A percentile compares a stretch with the other conserved stretches of the same genome.
Conservation (phyloP, 2,888 invertebrate species). For the Deilephila elpenor region DNA sequence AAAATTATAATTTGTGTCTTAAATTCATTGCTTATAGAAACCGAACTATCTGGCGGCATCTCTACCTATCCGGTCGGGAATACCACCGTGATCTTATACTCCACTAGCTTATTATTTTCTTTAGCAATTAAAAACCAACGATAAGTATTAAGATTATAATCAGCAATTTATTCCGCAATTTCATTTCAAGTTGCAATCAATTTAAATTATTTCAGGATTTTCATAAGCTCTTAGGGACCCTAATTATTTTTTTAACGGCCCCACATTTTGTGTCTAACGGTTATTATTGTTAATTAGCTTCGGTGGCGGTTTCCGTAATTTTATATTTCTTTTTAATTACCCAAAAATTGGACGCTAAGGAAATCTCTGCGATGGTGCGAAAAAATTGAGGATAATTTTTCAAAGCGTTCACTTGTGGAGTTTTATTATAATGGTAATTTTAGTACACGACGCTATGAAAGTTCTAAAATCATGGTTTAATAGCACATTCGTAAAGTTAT, state of each 20-base stretch:
- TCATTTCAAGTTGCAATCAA: constrained; percentile 3
- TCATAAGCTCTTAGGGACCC: neutral
- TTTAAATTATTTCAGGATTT: neutral
- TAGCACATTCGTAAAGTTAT: too few species aligned
- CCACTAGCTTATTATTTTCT: too few species aligned
- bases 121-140: too few species aligned
- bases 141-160: neutral
- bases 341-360: neutral
- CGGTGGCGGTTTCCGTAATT: neutral
- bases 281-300: constrained; percentile 13
- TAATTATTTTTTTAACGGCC: constrained; percentile 13
- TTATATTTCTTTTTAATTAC: constrained; percentile 17
- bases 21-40: too few species aligned
- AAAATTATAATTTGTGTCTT: too few species aligned
- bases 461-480: too few species aligned
- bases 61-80: too few species aligned
- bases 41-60: too few species aligned
- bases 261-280: neutral
- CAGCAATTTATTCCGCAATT: neutral
- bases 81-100: too few species aligned
- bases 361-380: neutral
- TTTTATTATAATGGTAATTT: too few species aligned
- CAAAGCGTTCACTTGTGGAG: neutral
- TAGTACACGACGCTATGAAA: too few species aligned
- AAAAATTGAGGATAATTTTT: neutral